Evolutionary conservation across 37 sponge, comb jelly and placozoan genomes (phyloP).

Genomic region (Beroe forskalii): DNA sequence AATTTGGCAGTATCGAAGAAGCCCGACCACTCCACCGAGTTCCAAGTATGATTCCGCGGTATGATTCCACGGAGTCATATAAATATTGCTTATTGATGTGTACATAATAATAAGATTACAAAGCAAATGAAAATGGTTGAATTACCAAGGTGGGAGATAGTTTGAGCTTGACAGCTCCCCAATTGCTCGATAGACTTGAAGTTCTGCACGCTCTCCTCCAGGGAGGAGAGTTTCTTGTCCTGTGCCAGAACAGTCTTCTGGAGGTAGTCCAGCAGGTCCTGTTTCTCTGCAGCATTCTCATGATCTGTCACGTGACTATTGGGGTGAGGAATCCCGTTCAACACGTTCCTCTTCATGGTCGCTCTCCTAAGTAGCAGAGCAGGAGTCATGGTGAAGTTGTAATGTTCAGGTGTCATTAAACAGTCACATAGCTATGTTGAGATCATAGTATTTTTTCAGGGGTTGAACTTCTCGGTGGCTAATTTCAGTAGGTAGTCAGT

Average conservation of each 20-base stretch:
- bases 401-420: too few relatives aligned
- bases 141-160: background rate
- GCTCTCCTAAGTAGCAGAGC: too few relatives aligned
- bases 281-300: background rate
- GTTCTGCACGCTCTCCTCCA: background rate
- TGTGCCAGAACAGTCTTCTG: conserved; percentile 45
- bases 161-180: background rate
- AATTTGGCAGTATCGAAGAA: too few relatives aligned
- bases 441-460: background rate
- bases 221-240: background rate
- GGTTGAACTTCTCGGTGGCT: too few relatives aligned
- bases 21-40: too few relatives aligned
- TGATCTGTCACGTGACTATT: background rate
- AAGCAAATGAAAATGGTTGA: too few relatives aligned
- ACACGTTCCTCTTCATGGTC: conserved; percentile 37
- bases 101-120: too few relatives aligned
- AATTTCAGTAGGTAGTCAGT: too few relatives aligned
- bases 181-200: background rate
- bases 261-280: conserved; percentile 19
- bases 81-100: too few relatives aligned
- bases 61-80: too few relatives aligned
- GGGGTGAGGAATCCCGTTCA: background rate
- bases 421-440: background rate
- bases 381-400: too few relatives aligned
- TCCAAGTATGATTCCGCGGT: too few relatives aligned